Base-by-base conservation (phyloP, 1,140 invertebrate genomes). In the Drosophila melanica region DNA sequence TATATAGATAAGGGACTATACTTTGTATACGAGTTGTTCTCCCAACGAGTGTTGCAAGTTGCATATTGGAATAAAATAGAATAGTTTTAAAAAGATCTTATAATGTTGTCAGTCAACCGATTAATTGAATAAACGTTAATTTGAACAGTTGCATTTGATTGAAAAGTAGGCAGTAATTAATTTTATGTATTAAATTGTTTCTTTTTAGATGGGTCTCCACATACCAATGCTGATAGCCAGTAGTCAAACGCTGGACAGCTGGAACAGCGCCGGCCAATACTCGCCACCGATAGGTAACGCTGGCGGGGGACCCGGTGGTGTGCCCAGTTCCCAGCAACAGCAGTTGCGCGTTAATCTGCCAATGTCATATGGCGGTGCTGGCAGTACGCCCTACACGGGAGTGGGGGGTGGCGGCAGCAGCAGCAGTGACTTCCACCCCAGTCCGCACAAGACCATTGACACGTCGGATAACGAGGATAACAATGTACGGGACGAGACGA, bases 201-300 rank as follows among this genome's bases (percentile, higher is more conserved):
- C 11, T 64, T 14, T 81, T 86, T 60, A 91, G 90, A 90, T 91
- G 90, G 90, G 90, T 60, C 77, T 91, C 14, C 90, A 89, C 47
- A 79, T 91, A 68, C 90, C 90, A 44, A 81, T 91, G 90, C 77
- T 91, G 62, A 90, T 91, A 75, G 90, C 90, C 23, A 86, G 69
- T 33, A 80, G 77, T 14, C 87, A 85, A 57, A 82, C 82, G 30
- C 45, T 91, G 60, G 90, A 91, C 48, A 81, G 70, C 33, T 91
- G 90, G 90, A 91, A 90, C 47, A 75, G 87, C 6, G 60, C 79
- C 39, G 90, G 90, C 27, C 90, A 89, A 60, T 91, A 84, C 45
- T 91, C 90, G 16, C 90, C 90, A 10, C 90, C 90, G 55, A 90
- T 85, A 47, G 75, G 74, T 9, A 67, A 59, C 9, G 51, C 75